Percentiles rank a stretch among this genome's conserved stretches.
Conservation (phyloP, 2,888 invertebrate genomes). For the Kryphioiulus occultus region DNA sequence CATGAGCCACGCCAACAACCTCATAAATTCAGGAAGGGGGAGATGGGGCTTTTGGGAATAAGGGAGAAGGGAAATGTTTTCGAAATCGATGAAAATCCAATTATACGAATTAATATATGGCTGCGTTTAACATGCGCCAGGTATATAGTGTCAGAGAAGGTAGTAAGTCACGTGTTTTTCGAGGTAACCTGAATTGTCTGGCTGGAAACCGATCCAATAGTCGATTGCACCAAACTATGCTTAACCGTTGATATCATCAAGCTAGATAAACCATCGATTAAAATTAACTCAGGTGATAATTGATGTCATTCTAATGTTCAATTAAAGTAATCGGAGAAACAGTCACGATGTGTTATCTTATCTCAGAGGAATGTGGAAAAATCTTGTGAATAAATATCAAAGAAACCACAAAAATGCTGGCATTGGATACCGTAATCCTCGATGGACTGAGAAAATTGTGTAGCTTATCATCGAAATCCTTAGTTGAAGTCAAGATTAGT, state of each 20-base stretch:
- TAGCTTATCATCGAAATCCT: too few species aligned
- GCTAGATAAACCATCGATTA: too few species aligned
- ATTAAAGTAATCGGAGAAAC: too few species aligned
- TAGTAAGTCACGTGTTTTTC: neutral
- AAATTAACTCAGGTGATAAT: too few species aligned
- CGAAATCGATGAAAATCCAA: slow-evolving; percentile 12
- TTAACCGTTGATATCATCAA: neutral
- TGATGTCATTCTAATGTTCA: too few species aligned
- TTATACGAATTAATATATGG: slow-evolving; percentile 7
- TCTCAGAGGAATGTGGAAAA: too few species aligned
- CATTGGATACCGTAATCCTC: too few species aligned
- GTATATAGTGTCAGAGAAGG: neutral
- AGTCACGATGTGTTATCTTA: too few species aligned
- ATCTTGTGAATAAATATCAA: too few species aligned
- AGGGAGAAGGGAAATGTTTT: neutral
- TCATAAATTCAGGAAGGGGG: slow-evolving; percentile 8
- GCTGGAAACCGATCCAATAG: neutral
- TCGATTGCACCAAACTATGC: neutral
- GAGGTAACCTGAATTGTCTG: neutral
- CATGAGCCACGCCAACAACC: slow-evolving; percentile 21
- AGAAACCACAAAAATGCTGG: too few species aligned
- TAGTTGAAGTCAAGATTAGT: too few species aligned
- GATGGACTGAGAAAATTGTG: too few species aligned
- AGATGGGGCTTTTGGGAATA: slow-evolving; percentile 11
- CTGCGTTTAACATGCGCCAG: neutral